Evolutionary conservation across 2,797 vertebrate genomes (phyloP).

Genomic region (Enteromius anoplus): DNA sequence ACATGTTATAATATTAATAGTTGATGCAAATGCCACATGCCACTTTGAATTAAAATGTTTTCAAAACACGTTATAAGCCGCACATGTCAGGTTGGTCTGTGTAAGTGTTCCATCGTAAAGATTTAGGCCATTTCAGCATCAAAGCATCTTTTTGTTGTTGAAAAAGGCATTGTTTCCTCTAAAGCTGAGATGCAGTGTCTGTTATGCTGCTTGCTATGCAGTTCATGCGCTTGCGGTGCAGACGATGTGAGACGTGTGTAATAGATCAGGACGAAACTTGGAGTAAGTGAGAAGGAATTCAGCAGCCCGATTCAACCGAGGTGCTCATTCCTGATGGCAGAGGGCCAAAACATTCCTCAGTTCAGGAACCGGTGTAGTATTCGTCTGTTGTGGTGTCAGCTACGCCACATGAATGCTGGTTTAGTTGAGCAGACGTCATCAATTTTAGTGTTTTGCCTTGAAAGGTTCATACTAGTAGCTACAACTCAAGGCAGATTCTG

Average conservation of each 20-base stretch:
- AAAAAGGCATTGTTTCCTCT: not conserved
- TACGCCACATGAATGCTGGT: not conserved
- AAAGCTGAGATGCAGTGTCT: not conserved
- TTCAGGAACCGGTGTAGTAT: slow-evolving; percentile 10
- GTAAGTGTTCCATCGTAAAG: not conserved
- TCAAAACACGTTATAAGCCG: not conserved
- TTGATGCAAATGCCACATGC: not conserved
- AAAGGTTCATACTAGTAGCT: not conserved
- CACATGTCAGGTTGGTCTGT: not conserved
- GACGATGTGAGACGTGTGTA: slow-evolving; percentile 1
- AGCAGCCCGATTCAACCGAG: not conserved
- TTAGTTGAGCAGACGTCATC: not conserved
- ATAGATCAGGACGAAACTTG: slow-evolving; percentile 27
- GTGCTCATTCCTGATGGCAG: slow-evolving; percentile 20
- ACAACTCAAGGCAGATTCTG: not conserved
- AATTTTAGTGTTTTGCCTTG: not conserved
- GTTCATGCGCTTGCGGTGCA: not conserved
- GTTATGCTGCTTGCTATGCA: slow-evolving; percentile 1
- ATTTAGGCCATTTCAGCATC: not conserved
- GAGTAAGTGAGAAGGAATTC: slow-evolving; percentile 42
- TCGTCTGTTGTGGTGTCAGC: not conserved
- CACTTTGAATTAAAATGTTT: not conserved
- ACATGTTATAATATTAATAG: not conserved
- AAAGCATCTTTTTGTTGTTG: slow-evolving; percentile 12
- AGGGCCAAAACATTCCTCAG: slow-evolving; percentile 28